Base-by-base conservation (phyloP, 30 jellyfish, hydroid and myxozoan species). In the Chrysaora quinquecirrha region DNA sequence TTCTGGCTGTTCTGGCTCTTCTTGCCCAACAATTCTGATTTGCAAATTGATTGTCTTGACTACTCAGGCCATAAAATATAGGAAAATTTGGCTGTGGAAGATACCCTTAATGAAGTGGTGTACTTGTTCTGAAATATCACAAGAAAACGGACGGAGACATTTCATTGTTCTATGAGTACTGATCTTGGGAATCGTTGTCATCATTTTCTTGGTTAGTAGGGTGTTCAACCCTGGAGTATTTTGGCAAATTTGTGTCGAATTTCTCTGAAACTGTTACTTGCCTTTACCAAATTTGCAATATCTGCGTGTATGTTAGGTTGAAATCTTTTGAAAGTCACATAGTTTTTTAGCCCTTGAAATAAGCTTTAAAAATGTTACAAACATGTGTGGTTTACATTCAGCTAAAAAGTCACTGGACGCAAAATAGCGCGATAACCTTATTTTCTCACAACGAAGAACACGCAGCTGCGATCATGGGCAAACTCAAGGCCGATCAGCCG, bases 401-500 rank as follows among this genome's bases (percentile, higher is more conserved):
- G 22, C 27, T n/a, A 25, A 60, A 60, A 60, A 60, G n/a, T 60
- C n/a, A 6, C 72, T 60, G 32, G n/a, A 60, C 72, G 32, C 72
- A 60, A 60, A 60, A 60, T 60, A 60, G 6, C 22, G 72, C 32
- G 23, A 25, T 25, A 22, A 60, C 9, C 72, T 4, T 10, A 6
- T 60, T 60, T 60, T 60, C 72, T 60, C 33, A n/a, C 32, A 60
- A 25, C 22, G 32, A 60, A n/a, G 72, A 25, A 21, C 10, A 60
- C 6, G 72, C n/a, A n/a, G n/a, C n/a, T n/a, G n/a, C n/a, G n/a
- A 60, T 60, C 33, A 21, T 60, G 72, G 72, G 72, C 72, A 60
- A 60, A 60, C 72, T 25, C 11, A 60, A 6, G 72, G 23, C 72
- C 33, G 72, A 60, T 10, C 72, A 12, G 29, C 72, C 29, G 72